A percentile compares a stretch with the other conserved stretches of the same genome.
These are phyloP conservation scores for Acromyrmex heyeri DNA, from an alignment of 1,140 invertebrate species.

Conservation along the genomic window DNA sequence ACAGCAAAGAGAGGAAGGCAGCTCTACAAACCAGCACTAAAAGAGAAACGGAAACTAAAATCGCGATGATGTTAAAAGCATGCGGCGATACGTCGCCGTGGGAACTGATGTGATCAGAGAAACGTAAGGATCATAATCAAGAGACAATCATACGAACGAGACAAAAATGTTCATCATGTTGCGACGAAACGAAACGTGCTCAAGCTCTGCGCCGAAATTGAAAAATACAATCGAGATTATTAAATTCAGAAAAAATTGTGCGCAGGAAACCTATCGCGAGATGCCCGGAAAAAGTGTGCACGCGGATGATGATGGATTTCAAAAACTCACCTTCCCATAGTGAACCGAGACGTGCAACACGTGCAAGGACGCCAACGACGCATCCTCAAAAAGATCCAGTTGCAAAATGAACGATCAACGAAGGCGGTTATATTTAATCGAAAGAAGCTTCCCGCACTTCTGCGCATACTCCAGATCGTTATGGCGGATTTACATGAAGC, in stretches of 20 bases:
- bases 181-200: background rate
- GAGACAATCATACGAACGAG: slow-evolving; percentile 79
- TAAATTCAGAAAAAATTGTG: background rate
- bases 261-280: background rate
- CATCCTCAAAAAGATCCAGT: background rate
- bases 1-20: background rate
- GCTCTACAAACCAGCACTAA: slow-evolving; percentile 49
- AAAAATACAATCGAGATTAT: slow-evolving; percentile 53
- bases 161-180: slow-evolving; percentile 74
- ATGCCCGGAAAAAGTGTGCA: background rate
- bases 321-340: background rate
- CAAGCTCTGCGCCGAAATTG: background rate
- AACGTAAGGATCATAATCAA: slow-evolving; percentile 72
- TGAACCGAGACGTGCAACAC: background rate
- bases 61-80: slow-evolving; percentile 19
- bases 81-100: background rate
- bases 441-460: background rate
- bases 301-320: slow-evolving; percentile 45
- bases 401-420: slow-evolving; percentile 2
- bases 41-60: slow-evolving; percentile 56
- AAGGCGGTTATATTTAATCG: background rate
- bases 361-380: background rate
- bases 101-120: slow-evolving; percentile 63
- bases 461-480: background rate
- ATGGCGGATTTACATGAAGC: background rate